Evolutionary conservation across 1,140 invertebrate species (phyloP).

Genomic region (Arctopsyche grandis): DNA sequence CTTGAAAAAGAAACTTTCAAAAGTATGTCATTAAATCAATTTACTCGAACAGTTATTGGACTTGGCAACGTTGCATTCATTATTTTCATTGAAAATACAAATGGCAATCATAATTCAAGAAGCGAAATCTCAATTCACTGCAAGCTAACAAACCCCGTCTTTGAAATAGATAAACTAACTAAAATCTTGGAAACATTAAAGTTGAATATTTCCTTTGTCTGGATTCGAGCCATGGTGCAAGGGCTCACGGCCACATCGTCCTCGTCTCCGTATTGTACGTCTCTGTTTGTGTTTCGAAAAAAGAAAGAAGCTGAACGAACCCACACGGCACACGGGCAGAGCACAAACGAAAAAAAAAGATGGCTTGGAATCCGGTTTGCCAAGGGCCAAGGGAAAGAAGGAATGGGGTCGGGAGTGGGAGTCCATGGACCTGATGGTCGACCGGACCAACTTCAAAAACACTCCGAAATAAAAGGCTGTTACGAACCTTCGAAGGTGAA

Average conservation of each 20-base stretch:
- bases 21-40: too few relatives aligned
- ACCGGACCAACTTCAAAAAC: neutral
- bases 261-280: slow-evolving; percentile 16
- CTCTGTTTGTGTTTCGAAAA: slow-evolving; percentile 15
- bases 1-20: neutral
- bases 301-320: slow-evolving; percentile 36
- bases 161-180: too few relatives aligned
- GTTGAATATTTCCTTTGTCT: neutral
- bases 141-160: too few relatives aligned
- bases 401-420: slow-evolving; percentile 38
- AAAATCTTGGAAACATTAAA: too few relatives aligned
- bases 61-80: too few relatives aligned
- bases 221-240: slow-evolving; percentile 1
- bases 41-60: too few relatives aligned
- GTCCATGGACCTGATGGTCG: slow-evolving; percentile 15
- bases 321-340: slow-evolving; percentile 27
- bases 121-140: too few relatives aligned
- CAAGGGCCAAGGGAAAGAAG: slow-evolving; percentile 45
- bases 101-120: too few relatives aligned
- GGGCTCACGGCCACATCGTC: slow-evolving; percentile 17
- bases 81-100: too few relatives aligned
- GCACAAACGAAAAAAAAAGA: slow-evolving; percentile 47
- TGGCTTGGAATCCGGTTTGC: slow-evolving; percentile 52
- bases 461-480: neutral
- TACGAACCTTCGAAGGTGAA: slow-evolving; percentile 4